phyloP scores from a whole-genome alignment of 2,888 invertebrate genomes.

The Synanthedon tipuliformis region DNA sequence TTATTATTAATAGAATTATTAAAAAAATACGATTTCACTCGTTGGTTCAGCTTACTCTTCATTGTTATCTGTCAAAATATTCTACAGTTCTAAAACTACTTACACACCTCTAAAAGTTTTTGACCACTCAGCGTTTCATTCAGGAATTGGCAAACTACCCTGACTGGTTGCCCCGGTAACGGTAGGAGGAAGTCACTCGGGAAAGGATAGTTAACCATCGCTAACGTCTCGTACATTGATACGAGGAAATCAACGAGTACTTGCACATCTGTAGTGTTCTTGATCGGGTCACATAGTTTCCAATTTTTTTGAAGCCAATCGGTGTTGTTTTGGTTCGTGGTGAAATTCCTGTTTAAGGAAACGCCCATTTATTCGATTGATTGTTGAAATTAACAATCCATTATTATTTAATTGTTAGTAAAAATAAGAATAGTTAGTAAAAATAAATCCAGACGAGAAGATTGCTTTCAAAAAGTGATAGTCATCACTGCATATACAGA shows the following conservation, averaged over 20 bases:
- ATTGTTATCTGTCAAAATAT: too few species aligned
- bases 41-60: too few species aligned
- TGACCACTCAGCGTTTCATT: slow-evolving; percentile 53
- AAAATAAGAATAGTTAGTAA: too few species aligned
- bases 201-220: slow-evolving; percentile 98
- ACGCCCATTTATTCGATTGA: neutral
- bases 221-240: slow-evolving; percentile 81
- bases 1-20: too few species aligned
- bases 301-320: slow-evolving; percentile 78
- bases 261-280: slow-evolving; percentile 45
- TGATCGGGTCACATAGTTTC: slow-evolving; percentile 80
- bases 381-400: neutral
- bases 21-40: too few species aligned
- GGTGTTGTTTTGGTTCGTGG: slow-evolving; percentile 73
- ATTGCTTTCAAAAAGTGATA: too few species aligned
- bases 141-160: slow-evolving; percentile 70
- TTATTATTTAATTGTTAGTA: too few species aligned
- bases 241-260: slow-evolving; percentile 77
- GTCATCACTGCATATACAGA: too few species aligned
- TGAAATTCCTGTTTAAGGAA: slow-evolving; percentile 45
- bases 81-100: too few species aligned
- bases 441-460: too few species aligned
- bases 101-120: slow-evolving; percentile 57
- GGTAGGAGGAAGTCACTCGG: slow-evolving; percentile 83
- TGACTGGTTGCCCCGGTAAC: slow-evolving; percentile 88